Evolutionary conservation across 2,888 invertebrate genomes (phyloP).

Genomic region (Cosmopolites sordidus): DNA sequence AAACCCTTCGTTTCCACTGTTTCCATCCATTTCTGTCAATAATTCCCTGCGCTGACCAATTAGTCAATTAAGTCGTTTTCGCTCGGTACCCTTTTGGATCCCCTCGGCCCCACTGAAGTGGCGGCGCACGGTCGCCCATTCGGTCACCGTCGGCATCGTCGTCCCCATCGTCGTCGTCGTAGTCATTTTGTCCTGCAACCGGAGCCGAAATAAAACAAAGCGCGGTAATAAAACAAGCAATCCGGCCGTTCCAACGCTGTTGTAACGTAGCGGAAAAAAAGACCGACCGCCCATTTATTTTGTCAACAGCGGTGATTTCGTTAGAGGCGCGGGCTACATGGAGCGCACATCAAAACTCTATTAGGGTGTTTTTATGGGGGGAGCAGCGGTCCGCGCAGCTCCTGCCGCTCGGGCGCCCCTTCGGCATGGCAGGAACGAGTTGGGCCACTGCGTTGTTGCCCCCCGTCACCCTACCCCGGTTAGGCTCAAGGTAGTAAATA

Average conservation of each 20-base stretch:
- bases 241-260: slow-evolving; percentile 31
- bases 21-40: no score
- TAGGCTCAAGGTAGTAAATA: slow-evolving; percentile 36
- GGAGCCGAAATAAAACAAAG: slow-evolving; percentile 30
- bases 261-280: slow-evolving; percentile 29
- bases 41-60: no score
- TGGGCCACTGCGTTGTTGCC: slow-evolving; percentile 23
- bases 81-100: no score
- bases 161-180: no score
- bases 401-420: slow-evolving; percentile 11
- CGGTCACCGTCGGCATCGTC: no score
- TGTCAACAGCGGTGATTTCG: slow-evolving; percentile 38
- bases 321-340: background rate
- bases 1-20: no score
- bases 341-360: slow-evolving; percentile 37
- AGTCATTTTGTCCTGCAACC: no score
- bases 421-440: slow-evolving; percentile 22
- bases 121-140: no score
- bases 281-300: slow-evolving; percentile 35
- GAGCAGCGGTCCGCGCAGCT: slow-evolving; percentile 28
- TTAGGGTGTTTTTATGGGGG: slow-evolving; percentile 37
- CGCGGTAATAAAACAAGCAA: slow-evolving; percentile 36
- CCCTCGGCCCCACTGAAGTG: no score
- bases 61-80: no score
- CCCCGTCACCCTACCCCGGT: slow-evolving; percentile 16